Evolutionary conservation across 2,888 invertebrate genomes (phyloP), one percentile per base, ranked within the genome.

Genomic region (Chrysodeixis includens): DNA sequence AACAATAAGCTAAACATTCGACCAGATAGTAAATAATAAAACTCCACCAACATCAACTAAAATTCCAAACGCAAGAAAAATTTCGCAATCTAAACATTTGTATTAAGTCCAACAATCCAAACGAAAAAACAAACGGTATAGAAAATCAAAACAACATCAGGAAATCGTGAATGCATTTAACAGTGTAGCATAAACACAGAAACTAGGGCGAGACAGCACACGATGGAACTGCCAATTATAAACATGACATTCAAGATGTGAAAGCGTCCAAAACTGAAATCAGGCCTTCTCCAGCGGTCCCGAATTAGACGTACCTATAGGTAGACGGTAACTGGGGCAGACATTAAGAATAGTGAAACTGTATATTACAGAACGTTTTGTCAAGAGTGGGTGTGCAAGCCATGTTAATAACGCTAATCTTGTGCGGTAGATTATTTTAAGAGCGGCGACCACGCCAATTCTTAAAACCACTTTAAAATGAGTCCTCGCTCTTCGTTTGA

Each of bases 381-480:
- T 78, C 74, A 54, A 20, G 76, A 78, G 85, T 83, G 82, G 82
- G 85, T 75, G 83, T 77, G 71, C 74, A 81, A 81, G 71, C 81
- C 76, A 84, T 81, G 80, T 85, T 86, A 86, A 85, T 88, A 87
- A 82, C 67, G 81, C 83, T 86, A 84, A 85, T 84, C 86, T 84
- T 79, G 83, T 81, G 83, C 69, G 70, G 80, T 78, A 74, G 78
- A 84, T 82, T 89, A 89, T 88, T 88, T 88, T 79, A 66, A 83
- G 83, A 79, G 74, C 69, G 18, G 74, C 69, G 68, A 78, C 82
- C 84, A 86, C 74, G 88, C 87, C 85, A 84, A 86, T 84, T 83
- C 82, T 76, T 53, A 30, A 30, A 67, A 62, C 88, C 85, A 83
- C 30, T 71, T 53, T 66, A 72, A 22, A 16, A 55, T 53, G 84